Evolutionary conservation across 1,140 invertebrate species (phyloP).

Genomic region (Ceratina calcarata): DNA sequence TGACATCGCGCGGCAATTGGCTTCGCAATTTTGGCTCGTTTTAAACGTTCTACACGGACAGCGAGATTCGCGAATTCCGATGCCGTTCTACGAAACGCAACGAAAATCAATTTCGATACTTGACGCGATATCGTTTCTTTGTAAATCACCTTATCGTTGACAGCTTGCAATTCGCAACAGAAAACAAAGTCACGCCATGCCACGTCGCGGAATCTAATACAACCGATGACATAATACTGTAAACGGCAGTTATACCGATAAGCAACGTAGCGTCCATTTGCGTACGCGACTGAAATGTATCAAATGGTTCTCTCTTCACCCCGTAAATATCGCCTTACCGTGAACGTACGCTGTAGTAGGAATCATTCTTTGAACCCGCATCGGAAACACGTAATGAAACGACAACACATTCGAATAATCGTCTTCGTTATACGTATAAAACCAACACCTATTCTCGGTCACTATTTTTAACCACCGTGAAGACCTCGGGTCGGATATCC

Average conservation of each 20-base stretch:
- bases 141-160: conserved; percentile 52
- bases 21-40: neutral
- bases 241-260: conserved; percentile 28
- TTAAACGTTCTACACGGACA: neutral
- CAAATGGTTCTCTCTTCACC: neutral
- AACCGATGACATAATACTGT: conserved; percentile 53
- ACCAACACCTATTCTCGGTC: neutral
- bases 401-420: neutral
- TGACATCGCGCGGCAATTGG: neutral
- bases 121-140: conserved; percentile 26
- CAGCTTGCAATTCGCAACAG: conserved; percentile 57
- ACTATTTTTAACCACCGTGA: too few species aligned
- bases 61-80: neutral
- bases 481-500: too few species aligned
- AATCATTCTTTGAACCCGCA: neutral
- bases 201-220: conserved; percentile 56
- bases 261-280: neutral
- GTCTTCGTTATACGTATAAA: neutral
- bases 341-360: neutral
- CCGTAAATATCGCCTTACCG: neutral
- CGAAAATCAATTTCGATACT: neutral
- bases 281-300: neutral
- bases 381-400: too few species aligned
- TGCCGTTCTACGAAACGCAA: neutral
- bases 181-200: conserved; percentile 19